These are phyloP conservation scores for Siphlonurus alternatus DNA, from an alignment of 2,888 invertebrate species.

Conservation along the genomic window DNA sequence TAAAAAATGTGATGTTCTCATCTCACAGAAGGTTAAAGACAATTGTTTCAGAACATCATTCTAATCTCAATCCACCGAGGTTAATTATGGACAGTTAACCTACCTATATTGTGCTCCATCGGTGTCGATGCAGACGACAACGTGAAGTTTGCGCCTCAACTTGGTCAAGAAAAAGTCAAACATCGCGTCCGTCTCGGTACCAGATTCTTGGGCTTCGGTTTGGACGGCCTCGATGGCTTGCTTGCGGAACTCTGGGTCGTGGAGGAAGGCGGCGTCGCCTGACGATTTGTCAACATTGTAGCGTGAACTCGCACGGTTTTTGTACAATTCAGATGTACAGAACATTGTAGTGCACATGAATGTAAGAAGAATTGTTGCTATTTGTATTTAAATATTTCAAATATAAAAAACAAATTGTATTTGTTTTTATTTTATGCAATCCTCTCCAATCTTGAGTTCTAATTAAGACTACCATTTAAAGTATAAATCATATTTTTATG, in stretches of 20 bases:
- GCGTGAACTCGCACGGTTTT: no score
- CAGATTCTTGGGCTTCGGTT: conserved; percentile 46
- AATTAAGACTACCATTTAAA: no score
- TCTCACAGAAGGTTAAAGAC: background rate
- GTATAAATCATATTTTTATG: no score
- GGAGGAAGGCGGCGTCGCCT: background rate
- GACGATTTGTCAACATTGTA: background rate
- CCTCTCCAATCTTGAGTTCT: background rate
- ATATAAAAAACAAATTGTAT: background rate
- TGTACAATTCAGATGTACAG: no score
- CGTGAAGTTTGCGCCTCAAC: conserved; percentile 65
- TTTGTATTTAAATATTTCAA: background rate
- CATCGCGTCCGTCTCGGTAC: no score
- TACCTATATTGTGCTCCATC: conserved; percentile 73
- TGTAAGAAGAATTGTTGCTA: no score
- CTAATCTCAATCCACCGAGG: background rate
- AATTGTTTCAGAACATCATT: background rate
- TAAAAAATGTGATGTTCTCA: background rate
- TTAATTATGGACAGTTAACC: conserved; percentile 4
- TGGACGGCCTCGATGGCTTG: conserved; percentile 61
- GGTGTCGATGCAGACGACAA: conserved; percentile 81
- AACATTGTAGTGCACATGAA: no score
- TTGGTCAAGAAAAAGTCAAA: no score
- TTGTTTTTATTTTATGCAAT: background rate
- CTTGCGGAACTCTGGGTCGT: conserved; percentile 34